phyloP scores from a whole-genome alignment of 2,888 invertebrate species.

The Rambutsinella grinnellia region DNA sequence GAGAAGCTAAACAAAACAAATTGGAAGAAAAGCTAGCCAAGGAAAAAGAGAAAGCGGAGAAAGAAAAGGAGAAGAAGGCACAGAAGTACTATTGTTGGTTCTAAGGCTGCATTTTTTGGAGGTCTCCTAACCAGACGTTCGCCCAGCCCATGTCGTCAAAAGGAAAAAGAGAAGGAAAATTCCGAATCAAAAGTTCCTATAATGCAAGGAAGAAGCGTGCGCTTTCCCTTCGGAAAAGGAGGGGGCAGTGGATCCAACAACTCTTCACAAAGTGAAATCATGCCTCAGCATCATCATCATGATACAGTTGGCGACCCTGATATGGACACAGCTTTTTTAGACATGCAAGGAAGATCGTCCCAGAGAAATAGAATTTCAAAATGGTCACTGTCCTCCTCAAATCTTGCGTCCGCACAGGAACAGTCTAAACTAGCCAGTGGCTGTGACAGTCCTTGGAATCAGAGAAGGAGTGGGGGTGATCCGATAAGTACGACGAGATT shows the following conservation, averaged over 20 bases:
- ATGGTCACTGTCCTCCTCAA: conserved; percentile 62
- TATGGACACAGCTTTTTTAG: conserved; percentile 73
- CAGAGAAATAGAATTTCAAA: conserved; percentile 69
- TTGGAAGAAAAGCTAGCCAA: conserved; percentile 42
- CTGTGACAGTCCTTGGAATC: conserved; percentile 62
- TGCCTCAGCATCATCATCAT: conserved; percentile 20
- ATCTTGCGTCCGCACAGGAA: conserved; percentile 62
- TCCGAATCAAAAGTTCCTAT: conserved; percentile 41
- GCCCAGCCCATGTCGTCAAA: conserved; percentile 63
- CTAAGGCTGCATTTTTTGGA: conserved; percentile 66
- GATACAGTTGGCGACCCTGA: conserved; percentile 48
- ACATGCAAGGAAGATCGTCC: conserved; percentile 82
- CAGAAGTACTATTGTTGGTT: conserved; percentile 62
- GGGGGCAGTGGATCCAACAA: conserved; percentile 11
- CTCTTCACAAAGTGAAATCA: conserved; percentile 4
- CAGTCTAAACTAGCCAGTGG: conserved; percentile 51
- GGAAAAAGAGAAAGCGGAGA: conserved; percentile 50
- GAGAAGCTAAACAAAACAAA: conserved; percentile 56
- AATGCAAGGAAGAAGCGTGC: conserved; percentile 53
- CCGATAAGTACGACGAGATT: conserved; percentile 22
- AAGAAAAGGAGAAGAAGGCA: conserved; percentile 61
- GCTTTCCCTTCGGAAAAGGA: conserved; percentile 61
- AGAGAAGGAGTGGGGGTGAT: conserved; percentile 57
- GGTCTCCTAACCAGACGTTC: conserved; percentile 62
- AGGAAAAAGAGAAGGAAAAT: conserved; percentile 58